These are phyloP conservation scores for Tonatia bakeri DNA, from an alignment of 2,113 vertebrate genomes.

Conservation along the genomic window DNA sequence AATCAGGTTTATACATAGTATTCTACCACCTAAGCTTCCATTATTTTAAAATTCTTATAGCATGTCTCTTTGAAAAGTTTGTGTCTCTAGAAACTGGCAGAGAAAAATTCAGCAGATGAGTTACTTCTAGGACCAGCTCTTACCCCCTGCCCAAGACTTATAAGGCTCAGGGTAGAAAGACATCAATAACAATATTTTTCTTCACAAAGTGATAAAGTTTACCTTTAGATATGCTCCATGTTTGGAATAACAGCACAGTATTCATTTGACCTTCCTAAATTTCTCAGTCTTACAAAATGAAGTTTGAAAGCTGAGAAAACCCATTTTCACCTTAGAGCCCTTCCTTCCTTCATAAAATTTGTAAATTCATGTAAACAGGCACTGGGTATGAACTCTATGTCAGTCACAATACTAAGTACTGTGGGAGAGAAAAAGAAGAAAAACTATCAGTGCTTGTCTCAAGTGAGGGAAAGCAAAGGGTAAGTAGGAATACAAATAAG, in stretches of 20 bases:
- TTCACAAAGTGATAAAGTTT: not conserved
- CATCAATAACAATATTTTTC: not conserved
- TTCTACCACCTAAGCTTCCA: not conserved
- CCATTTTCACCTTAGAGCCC: not conserved
- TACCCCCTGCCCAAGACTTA: not conserved
- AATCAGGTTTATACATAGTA: not conserved
- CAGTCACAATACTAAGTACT: not conserved
- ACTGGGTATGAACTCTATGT: no score
- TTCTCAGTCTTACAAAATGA: not conserved
- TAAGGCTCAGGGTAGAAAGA: not conserved
- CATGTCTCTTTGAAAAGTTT: not conserved
- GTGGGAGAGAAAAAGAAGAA: not conserved
- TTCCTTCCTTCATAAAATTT: not conserved
- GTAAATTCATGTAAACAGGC: not conserved
- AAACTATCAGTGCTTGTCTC: not conserved
- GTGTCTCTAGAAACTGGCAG: not conserved
- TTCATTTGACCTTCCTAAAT: not conserved
- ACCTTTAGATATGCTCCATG: not conserved
- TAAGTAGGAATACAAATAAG: not conserved
- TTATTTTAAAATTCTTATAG: not conserved
- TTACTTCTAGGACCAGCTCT: not conserved
- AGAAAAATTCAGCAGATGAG: not conserved
- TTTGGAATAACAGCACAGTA: not conserved
- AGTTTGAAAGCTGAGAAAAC: not conserved
- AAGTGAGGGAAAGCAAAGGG: not conserved